phyloP scores from a whole-genome alignment of 2,113 vertebrate genomes.

The Reinhardtius hippoglossoides region DNA sequence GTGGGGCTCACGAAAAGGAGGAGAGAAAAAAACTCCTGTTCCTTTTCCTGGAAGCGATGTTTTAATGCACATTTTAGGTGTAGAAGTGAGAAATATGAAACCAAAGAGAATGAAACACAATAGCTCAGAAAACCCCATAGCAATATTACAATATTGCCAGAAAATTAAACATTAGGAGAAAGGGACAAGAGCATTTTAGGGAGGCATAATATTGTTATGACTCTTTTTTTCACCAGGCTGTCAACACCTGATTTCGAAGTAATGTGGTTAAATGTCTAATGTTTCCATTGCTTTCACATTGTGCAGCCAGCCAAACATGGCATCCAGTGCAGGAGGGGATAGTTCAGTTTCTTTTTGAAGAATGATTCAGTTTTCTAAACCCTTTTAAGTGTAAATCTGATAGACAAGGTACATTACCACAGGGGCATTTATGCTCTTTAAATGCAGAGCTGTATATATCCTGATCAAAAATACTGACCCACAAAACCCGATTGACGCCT shows the following conservation, averaged over 20 bases:
- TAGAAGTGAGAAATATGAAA: slow-evolving; percentile 86
- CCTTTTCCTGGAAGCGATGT: slow-evolving; percentile 83
- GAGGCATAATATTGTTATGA: slow-evolving; percentile 76
- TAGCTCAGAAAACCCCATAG: slow-evolving; percentile 78
- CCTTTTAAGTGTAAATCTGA: slow-evolving; percentile 48
- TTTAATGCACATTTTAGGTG: slow-evolving; percentile 86
- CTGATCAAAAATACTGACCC: neutral
- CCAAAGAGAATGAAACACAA: slow-evolving; percentile 79
- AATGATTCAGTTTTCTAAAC: slow-evolving; percentile 62
- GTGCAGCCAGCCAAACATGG: slow-evolving; percentile 44
- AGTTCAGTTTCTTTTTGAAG: slow-evolving; percentile 59
- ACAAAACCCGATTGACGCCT: no score
- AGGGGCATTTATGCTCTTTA: slow-evolving; percentile 4
- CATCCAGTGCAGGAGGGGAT: slow-evolving; percentile 39
- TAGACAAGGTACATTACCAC: slow-evolving; percentile 32
- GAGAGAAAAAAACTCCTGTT: slow-evolving; percentile 67
- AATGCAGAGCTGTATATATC: slow-evolving; percentile 11
- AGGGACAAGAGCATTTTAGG: slow-evolving; percentile 78
- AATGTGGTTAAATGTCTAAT: slow-evolving; percentile 82
- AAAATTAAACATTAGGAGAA: slow-evolving; percentile 86
- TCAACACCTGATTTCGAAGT: slow-evolving; percentile 82
- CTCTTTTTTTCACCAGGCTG: slow-evolving; percentile 60
- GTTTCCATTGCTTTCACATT: slow-evolving; percentile 73
- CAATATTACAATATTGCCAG: slow-evolving; percentile 81
- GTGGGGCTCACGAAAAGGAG: slow-evolving; percentile 75